phyloP scores from a whole-genome alignment of 1,140 invertebrate species.

The Metopolophium dirhodum region DNA sequence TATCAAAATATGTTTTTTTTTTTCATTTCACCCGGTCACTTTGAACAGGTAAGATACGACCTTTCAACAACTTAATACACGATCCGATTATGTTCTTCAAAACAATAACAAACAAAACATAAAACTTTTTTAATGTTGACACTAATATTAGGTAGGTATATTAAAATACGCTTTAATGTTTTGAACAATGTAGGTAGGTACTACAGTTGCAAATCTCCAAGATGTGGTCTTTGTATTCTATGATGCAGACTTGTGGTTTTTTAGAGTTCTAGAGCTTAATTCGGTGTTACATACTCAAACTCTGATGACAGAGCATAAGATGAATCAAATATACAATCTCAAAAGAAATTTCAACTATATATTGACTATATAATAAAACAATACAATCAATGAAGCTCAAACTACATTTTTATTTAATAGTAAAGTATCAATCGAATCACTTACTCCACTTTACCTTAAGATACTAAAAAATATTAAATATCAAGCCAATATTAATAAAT shows the following conservation, averaged over 20 bases:
- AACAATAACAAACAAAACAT: not conserved
- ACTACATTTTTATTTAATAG: conserved; percentile 9
- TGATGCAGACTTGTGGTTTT: not conserved
- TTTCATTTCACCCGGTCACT: not conserved
- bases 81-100: not conserved
- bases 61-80: not conserved
- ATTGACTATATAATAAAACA: not conserved
- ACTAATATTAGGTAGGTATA: not conserved
- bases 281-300: not conserved
- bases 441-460: not conserved
- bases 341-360: not conserved
- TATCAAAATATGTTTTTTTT: not conserved
- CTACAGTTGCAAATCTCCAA: not conserved
- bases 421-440: not conserved
- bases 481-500: not conserved
- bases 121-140: not conserved
- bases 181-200: not conserved
- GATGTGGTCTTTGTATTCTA: not conserved
- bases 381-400: not conserved
- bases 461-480: not conserved
- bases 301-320: not conserved
- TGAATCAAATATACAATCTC: not conserved
- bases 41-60: not conserved
- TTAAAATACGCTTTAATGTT: not conserved
- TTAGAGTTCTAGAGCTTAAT: not conserved